phyloP scores from a whole-genome alignment of 2,797 vertebrate genomes.

The Anas georgica region DNA sequence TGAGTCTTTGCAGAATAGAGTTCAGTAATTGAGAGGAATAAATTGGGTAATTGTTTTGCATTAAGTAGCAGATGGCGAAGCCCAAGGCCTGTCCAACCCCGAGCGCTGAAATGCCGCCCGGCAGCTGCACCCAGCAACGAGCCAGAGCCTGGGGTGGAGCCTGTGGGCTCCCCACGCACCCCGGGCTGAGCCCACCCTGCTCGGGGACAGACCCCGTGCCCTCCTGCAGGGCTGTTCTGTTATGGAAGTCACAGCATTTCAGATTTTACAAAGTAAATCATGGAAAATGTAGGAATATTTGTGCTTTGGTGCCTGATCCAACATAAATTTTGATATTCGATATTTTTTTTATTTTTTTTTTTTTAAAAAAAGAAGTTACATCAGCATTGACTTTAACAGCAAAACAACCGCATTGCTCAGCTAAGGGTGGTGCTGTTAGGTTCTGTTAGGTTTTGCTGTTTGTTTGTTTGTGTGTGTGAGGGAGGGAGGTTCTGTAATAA shows the following conservation, averaged over 20 bases:
- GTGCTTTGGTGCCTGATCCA: not conserved
- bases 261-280: not conserved
- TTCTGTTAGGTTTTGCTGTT: too few species aligned
- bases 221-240: accelerated
- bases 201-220: too few species aligned
- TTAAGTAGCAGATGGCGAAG: slow-evolving; percentile 55
- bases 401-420: not conserved
- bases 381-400: not conserved
- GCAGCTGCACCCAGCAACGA: not conserved
- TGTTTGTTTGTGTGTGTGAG: too few species aligned
- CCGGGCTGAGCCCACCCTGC: too few species aligned
- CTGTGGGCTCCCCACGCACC: too few species aligned
- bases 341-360: too few species aligned
- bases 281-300: not conserved
- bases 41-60: slow-evolving; percentile 14
- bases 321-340: not conserved
- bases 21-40: slow-evolving; percentile 59
- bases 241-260: not conserved
- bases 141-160: not conserved
- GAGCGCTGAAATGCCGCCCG: not conserved
- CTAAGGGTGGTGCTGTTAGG: not conserved
- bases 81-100: slow-evolving; percentile 32
- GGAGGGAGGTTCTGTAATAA: not conserved
- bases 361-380: too few species aligned
- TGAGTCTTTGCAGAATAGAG: slow-evolving; percentile 18